Percentiles rank a stretch among this genome's conserved stretches.
Conservation (phyloP, 1,140 invertebrate species). For the Sminthurides bifidus region DNA sequence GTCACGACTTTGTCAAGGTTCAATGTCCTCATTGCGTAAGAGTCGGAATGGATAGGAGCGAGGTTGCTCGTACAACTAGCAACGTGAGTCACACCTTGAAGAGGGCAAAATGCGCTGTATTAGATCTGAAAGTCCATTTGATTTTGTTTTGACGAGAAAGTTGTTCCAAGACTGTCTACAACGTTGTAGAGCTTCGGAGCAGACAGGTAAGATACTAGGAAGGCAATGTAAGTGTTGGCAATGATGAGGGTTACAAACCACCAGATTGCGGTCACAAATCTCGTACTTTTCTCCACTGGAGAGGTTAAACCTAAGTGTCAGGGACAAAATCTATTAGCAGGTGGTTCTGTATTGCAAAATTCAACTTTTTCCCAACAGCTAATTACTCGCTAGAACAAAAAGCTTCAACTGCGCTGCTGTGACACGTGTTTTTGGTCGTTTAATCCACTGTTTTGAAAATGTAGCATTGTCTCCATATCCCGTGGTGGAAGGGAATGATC, state of each 20-base stretch:
- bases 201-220: constrained; percentile 33
- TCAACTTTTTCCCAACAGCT: no score
- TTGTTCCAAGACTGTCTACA: constrained; percentile 30
- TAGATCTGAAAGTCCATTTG: constrained; percentile 30
- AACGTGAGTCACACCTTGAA: constrained; percentile 33
- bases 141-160: constrained; percentile 23
- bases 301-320: constrained; percentile 13
- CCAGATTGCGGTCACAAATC: constrained; percentile 34
- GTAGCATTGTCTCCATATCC: no score
- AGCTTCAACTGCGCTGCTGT: no score
- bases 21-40: no score
- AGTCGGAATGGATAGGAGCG: no score
- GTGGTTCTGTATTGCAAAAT: neutral
- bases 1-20: no score
- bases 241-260: constrained; percentile 32
- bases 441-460: no score
- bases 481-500: no score
- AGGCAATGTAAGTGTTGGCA: constrained; percentile 34
- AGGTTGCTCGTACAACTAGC: no score
- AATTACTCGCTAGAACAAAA: no score
- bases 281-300: constrained; percentile 25
- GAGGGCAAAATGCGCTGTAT: constrained; percentile 30
- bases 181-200: constrained; percentile 26
- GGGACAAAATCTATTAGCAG: neutral
- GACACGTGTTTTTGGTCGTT: no score